A percentile compares a stretch with the other conserved stretches of the same genome.
Evolutionary conservation across 1,140 invertebrate genomes (phyloP).

Genomic region (Aphaenogaster ashmeadi): DNA sequence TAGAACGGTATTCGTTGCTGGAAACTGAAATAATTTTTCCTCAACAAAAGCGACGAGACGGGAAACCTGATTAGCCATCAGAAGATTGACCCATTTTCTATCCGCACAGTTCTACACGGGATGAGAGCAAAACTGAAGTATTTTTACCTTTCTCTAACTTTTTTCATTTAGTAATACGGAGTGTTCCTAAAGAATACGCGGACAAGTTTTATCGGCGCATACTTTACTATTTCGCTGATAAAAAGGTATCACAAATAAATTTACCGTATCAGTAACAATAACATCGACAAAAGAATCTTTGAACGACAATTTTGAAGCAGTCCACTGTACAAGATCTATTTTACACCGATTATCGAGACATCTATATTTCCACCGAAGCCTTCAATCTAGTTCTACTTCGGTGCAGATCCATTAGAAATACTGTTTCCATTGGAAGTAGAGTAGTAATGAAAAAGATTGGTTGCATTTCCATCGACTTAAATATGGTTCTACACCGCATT

Average conservation of each 20-base stretch:
- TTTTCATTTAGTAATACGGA: neutral
- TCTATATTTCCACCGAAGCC: too few relatives aligned
- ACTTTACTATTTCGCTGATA: neutral
- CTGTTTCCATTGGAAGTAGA: too few relatives aligned
- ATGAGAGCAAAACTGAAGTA: neutral
- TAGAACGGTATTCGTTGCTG: neutral
- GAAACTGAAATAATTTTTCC: conserved; percentile 25
- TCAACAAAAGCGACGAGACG: neutral
- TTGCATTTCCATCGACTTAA: too few relatives aligned
- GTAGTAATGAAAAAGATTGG: too few relatives aligned
- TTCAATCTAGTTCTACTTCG: too few relatives aligned
- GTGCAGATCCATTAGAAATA: too few relatives aligned
- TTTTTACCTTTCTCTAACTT: neutral
- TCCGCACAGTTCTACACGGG: neutral
- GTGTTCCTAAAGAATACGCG: neutral
- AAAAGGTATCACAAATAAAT: neutral
- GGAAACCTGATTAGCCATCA: conserved; percentile 5
- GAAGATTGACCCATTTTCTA: conserved; percentile 5
- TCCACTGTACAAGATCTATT: conserved; percentile 86
- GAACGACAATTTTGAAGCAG: conserved; percentile 86
- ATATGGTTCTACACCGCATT: too few relatives aligned
- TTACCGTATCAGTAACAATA: conserved; percentile 89
- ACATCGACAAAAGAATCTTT: conserved; percentile 88
- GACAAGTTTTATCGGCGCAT: neutral
- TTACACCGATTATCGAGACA: conserved; percentile 76